Evolutionary conservation across 2,113 vertebrate species (phyloP).

Genomic region (Coptodon bakossiorum): DNA sequence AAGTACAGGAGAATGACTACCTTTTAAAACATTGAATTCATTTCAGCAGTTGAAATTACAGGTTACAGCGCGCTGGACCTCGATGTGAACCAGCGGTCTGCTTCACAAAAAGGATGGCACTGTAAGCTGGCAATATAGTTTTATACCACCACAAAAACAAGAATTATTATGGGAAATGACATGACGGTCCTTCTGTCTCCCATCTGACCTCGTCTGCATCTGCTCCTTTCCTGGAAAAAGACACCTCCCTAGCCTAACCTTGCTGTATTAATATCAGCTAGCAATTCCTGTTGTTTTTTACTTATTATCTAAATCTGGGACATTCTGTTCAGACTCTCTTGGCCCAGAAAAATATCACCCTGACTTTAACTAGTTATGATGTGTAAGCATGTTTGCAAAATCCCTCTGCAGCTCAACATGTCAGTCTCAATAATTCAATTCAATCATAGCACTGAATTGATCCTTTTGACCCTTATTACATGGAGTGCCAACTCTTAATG

Average conservation of each 20-base stretch:
- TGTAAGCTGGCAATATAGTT: not conserved
- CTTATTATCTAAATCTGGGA: not conserved
- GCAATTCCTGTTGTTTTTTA: not conserved
- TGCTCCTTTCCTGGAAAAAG: not conserved
- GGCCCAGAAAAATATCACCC: not conserved
- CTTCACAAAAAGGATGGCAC: not conserved
- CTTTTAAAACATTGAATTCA: not conserved
- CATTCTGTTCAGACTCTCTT: not conserved
- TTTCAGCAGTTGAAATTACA: not conserved
- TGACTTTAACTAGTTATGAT: not conserved
- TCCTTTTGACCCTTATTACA: not conserved
- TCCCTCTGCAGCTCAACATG: not conserved
- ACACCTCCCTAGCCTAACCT: not conserved
- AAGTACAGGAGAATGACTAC: not conserved
- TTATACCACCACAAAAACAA: not conserved
- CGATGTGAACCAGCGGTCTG: not conserved
- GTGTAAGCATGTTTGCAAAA: not conserved
- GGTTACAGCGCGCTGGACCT: not conserved
- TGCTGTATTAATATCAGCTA: not conserved
- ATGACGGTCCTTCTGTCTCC: not conserved
- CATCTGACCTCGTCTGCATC: not conserved
- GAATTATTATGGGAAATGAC: not conserved
- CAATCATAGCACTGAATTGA: not conserved
- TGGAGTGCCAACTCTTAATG: not conserved
- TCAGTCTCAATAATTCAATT: not conserved